Conservation (phyloP, 2,888 invertebrate species). For the Ennomos erosarius region DNA sequence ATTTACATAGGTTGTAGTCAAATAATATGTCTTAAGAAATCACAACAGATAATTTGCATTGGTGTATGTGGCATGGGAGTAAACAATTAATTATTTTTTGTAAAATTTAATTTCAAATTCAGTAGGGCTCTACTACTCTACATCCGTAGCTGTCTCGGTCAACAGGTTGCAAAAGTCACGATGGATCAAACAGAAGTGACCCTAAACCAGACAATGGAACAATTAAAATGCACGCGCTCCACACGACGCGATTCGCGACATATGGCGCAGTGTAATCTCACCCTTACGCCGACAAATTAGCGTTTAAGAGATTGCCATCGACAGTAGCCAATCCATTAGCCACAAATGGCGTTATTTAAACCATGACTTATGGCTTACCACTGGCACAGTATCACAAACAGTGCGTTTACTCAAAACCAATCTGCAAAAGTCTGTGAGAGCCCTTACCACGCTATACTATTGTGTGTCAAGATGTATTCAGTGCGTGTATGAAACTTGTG, state of each 20-base stretch:
- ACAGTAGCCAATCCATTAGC: slow-evolving; percentile 76
- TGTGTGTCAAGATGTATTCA: neutral
- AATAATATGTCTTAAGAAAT: no score
- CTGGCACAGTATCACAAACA: slow-evolving; percentile 12
- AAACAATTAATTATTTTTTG: no score
- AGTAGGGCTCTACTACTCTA: slow-evolving; percentile 4
- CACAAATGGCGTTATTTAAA: slow-evolving; percentile 77
- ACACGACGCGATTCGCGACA: slow-evolving; percentile 59
- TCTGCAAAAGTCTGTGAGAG: no score
- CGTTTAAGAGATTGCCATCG: slow-evolving; percentile 79
- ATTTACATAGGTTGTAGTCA: no score
- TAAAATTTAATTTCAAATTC: no score
- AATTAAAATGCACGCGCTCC: slow-evolving; percentile 63
- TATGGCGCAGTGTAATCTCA: slow-evolving; percentile 65
- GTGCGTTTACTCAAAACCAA: slow-evolving; percentile 6
- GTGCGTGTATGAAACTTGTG: neutral
- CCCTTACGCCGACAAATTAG: slow-evolving; percentile 66
- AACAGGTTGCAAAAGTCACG: slow-evolving; percentile 27
- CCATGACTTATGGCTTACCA: slow-evolving; percentile 24
- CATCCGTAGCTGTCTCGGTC: slow-evolving; percentile 7
- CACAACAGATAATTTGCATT: no score
- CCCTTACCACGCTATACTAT: no score
- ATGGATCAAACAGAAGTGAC: slow-evolving; percentile 35
- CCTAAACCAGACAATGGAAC: slow-evolving; percentile 57
- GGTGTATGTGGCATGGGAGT: no score